A percentile compares a stretch with the other conserved stretches of the same genome.
Conservation (phyloP, 1,140 invertebrate genomes). For the Streblospio benedicti region DNA sequence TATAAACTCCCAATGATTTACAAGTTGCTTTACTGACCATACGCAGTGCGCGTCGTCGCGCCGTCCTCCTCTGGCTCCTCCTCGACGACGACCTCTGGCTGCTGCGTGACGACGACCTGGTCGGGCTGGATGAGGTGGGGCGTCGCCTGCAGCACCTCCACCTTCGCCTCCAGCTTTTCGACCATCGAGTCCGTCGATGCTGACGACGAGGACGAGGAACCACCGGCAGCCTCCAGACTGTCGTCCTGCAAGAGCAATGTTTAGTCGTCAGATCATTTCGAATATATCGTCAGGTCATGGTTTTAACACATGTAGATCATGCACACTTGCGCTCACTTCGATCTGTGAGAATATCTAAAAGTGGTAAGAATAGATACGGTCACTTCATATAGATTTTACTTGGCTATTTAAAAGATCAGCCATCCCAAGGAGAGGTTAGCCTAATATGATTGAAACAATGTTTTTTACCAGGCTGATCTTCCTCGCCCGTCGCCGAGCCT, state of each 20-base stretch:
- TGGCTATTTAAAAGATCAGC: not conserved
- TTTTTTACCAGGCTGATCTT: too few relatives aligned
- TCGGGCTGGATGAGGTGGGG: slow-evolving; percentile 67
- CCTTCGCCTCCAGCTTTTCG: slow-evolving; percentile 18
- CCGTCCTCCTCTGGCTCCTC: slow-evolving; percentile 10
- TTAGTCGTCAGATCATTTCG: not conserved
- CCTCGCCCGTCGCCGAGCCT: not conserved
- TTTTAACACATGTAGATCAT: not conserved
- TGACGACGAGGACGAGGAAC: not conserved
- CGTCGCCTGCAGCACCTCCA: slow-evolving; percentile 47
- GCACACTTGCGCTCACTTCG: not conserved
- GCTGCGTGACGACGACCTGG: slow-evolving; percentile 65
- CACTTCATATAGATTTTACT: not conserved
- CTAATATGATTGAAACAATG: too few relatives aligned
- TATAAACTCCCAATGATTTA: too few relatives aligned
- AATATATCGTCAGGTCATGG: not conserved
- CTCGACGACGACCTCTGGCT: slow-evolving; percentile 55
- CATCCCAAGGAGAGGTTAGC: too few relatives aligned
- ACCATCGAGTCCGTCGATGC: slow-evolving; percentile 5
- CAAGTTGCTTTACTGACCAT: not conserved
- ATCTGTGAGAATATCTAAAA: not conserved
- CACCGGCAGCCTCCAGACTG: not conserved
- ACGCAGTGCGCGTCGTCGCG: not conserved
- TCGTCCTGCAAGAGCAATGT: too few relatives aligned
- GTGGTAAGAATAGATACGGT: not conserved